Conservation (phyloP, 2,797 vertebrate species). For the Arctocebus calabarensis region DNA sequence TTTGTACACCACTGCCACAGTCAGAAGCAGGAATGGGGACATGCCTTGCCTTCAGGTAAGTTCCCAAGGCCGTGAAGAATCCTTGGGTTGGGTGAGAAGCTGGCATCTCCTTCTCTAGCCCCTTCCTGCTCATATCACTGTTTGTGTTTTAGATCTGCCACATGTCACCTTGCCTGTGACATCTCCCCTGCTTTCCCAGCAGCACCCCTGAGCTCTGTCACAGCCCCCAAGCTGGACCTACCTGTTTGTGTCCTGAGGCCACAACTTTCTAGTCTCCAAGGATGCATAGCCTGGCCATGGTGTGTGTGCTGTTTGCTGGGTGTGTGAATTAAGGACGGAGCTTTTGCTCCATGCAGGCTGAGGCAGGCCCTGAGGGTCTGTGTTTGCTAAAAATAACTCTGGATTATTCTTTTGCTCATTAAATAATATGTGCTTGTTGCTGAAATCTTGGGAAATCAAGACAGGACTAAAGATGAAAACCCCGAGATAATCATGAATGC, state of each 20-base stretch:
- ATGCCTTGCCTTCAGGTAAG: accelerated
- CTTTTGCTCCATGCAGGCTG: neutral
- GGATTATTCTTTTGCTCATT: neutral
- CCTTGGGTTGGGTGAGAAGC: neutral
- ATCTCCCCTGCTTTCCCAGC: neutral
- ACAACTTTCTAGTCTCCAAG: neutral
- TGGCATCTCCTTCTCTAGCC: neutral
- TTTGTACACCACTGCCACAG: accelerated
- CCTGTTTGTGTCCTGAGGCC: neutral
- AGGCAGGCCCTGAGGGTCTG: neutral
- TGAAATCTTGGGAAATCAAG: neutral
- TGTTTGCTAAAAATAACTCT: neutral
- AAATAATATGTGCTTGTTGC: neutral
- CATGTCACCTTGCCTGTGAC: neutral
- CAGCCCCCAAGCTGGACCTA: neutral
- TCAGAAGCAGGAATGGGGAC: neutral
- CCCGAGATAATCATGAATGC: neutral
- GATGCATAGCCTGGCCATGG: accelerated
- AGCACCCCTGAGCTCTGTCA: neutral
- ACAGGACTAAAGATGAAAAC: neutral
- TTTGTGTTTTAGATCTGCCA: neutral
- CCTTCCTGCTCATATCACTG: neutral
- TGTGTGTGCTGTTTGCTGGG: neutral
- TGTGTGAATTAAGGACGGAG: neutral
- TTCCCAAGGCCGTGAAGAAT: accelerated